phyloP scores from a whole-genome alignment of 2,113 vertebrate species.

The human (Homo sapiens) region GRCh38 chr19:12689001-12689500 shows the following conservation, averaged over 20 bases:
- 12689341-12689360: accelerated
- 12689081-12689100: not conserved
- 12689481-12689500: accelerated
- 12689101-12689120: not conserved
- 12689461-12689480: not conserved
- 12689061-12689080: not conserved
- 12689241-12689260: constrained; percentile 88
- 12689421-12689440: constrained; percentile 93
- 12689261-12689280: constrained; percentile 89
- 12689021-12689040: not conserved
- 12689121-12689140: constrained; percentile 41
- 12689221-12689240: constrained; percentile 89
- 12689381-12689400: constrained; percentile 83
- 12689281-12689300: constrained; percentile 87
- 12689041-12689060: not conserved
- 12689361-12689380: constrained; percentile 89
- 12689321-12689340: not conserved
- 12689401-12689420: constrained; percentile 91
- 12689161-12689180: not conserved
- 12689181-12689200: not conserved
- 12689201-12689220: constrained; percentile 70
- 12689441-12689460: not conserved
- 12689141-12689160: not conserved
- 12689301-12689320: not conserved
- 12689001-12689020: not conserved